phyloP scores from a whole-genome alignment of 2,797 vertebrate species.

The Arrhamphus sclerolepis region DNA sequence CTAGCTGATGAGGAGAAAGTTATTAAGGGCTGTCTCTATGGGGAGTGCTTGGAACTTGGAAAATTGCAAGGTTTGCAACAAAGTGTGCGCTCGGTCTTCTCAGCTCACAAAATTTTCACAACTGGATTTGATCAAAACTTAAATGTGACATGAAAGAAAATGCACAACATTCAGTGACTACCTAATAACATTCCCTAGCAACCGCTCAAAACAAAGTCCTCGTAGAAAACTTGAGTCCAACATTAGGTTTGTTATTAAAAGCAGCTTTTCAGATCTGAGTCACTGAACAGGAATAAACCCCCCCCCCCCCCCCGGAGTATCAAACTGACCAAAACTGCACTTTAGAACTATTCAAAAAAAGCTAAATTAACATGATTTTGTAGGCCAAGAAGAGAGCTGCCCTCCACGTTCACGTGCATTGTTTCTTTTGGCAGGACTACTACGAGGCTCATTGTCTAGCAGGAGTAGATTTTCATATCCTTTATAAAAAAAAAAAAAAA shows the following conservation, averaged over 20 bases:
- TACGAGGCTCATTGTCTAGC: no score
- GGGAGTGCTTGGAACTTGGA: slow-evolving; percentile 42
- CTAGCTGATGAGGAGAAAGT: slow-evolving; percentile 74
- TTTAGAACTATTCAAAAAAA: not conserved
- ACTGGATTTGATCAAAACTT: slow-evolving; percentile 65
- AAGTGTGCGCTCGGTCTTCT: slow-evolving; percentile 50
- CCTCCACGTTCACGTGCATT: not conserved
- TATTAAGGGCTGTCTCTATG: slow-evolving; percentile 61
- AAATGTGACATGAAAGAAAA: slow-evolving; percentile 40
- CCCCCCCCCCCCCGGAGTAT: not conserved
- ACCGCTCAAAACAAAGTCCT: slow-evolving; percentile 2
- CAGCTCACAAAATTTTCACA: slow-evolving; percentile 33
- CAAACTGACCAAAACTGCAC: not conserved
- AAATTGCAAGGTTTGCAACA: slow-evolving; percentile 67
- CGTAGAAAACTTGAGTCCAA: no score
- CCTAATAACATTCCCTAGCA: slow-evolving; percentile 39
- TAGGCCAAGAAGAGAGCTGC: slow-evolving; percentile 6
- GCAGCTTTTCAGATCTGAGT: slow-evolving; percentile 1
- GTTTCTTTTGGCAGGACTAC: not conserved
- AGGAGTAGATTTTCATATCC: no score
- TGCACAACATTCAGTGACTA: slow-evolving; percentile 34
- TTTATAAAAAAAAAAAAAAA: no score
- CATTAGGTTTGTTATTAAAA: not conserved
- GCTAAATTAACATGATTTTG: slow-evolving; percentile 3
- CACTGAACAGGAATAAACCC: not conserved